Evolutionary conservation across 2,888 invertebrate species (phyloP).

Genomic region (Lissonota sp.): DNA sequence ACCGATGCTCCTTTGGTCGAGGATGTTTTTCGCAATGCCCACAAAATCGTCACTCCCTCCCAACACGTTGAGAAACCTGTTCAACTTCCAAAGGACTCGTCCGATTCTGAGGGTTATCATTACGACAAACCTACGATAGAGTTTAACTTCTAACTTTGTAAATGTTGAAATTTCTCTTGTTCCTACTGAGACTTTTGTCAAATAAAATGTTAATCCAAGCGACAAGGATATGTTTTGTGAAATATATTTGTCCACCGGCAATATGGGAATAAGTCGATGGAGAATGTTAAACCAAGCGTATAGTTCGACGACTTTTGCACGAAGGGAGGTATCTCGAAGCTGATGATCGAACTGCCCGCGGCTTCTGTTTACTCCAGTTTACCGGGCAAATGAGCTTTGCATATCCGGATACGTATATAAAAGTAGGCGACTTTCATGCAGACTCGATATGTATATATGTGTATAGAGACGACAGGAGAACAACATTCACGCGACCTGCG

Average conservation of each 20-base stretch:
- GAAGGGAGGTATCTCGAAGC: too few species aligned
- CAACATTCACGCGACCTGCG: background rate
- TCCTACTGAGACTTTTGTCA: too few species aligned
- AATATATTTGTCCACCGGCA: too few species aligned
- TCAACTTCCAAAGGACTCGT: background rate
- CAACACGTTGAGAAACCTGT: background rate
- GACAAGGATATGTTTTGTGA: too few species aligned
- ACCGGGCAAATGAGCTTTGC: constrained; percentile 17
- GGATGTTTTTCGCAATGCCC: background rate
- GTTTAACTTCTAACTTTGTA: constrained; percentile 32
- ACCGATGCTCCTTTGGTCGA: background rate
- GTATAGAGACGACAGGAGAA: too few species aligned
- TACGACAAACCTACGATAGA: constrained; percentile 41
- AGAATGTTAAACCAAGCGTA: too few species aligned
- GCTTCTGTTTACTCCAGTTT: constrained; percentile 32
- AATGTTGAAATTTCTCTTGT: background rate
- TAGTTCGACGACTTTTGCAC: too few species aligned
- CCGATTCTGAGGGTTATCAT: constrained; percentile 17
- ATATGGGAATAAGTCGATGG: too few species aligned
- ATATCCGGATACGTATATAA: constrained; percentile 1
- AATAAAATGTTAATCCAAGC: too few species aligned
- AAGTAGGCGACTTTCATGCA: too few species aligned
- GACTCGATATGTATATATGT: too few species aligned
- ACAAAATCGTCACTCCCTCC: background rate
- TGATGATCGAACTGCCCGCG: constrained; percentile 1